Percentiles rank a stretch among this genome's conserved stretches.
phyloP scores from a whole-genome alignment of 2,797 vertebrate species.

The Sciurus vulgaris region DNA sequence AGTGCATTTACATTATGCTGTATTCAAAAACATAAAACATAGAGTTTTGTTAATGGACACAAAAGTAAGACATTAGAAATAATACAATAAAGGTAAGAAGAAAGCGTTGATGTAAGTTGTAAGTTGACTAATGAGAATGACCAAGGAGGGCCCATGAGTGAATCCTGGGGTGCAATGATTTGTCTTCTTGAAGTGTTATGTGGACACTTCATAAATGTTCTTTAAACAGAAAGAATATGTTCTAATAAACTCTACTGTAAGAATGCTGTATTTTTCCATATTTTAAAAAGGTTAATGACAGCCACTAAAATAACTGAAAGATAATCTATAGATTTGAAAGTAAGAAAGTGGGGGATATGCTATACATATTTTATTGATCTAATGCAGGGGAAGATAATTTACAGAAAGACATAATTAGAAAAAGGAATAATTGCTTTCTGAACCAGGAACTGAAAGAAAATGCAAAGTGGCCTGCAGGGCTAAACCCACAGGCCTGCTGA shows the following conservation, averaged over 20 bases:
- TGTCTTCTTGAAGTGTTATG: not conserved
- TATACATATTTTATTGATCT: not conserved
- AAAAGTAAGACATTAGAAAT: not conserved
- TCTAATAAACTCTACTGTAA: not conserved
- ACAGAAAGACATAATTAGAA: not conserved
- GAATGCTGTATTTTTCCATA: not conserved
- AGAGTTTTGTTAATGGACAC: not conserved
- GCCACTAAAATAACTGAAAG: not conserved
- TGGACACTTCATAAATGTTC: not conserved
- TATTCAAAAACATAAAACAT: not conserved
- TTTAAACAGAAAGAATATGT: not conserved
- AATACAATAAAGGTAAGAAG: not conserved
- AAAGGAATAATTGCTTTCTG: not conserved
- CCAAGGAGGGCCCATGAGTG: not conserved
- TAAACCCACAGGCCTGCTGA: not conserved
- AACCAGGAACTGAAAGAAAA: slow-evolving; percentile 42
- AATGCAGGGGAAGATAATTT: not conserved
- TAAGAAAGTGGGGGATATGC: not conserved
- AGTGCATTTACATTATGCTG: not conserved
- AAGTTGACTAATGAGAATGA: not conserved
- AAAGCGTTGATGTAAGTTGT: not conserved
- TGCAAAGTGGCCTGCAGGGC: not conserved
- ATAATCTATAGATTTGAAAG: not conserved
- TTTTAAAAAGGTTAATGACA: not conserved
- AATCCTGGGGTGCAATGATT: not conserved